phyloP scores from a whole-genome alignment of 1,140 invertebrate genomes.

The Drosophila yakuba region DNA sequence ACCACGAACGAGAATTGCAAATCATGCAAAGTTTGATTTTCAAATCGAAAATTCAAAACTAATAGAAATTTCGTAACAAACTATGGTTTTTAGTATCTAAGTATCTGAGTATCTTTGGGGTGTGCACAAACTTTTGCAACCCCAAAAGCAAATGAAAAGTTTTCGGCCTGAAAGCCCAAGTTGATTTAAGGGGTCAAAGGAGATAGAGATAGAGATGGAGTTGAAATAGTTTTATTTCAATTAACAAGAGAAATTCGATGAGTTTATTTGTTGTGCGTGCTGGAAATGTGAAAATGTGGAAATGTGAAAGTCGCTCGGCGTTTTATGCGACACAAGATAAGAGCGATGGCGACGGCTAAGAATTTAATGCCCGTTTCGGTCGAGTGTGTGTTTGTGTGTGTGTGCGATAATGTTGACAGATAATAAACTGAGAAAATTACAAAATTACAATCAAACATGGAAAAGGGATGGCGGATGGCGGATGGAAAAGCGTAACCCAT shows the following conservation, averaged over 20 bases:
- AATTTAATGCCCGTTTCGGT: constrained; percentile 62
- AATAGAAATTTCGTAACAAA: background rate
- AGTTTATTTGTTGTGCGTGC: constrained; percentile 74
- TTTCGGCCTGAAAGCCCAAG: background rate
- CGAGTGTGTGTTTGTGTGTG: constrained; percentile 65
- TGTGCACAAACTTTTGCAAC: background rate
- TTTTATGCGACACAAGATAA: constrained; percentile 82
- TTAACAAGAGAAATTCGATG: constrained; percentile 83
- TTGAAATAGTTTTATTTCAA: constrained; percentile 82
- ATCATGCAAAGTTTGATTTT: background rate
- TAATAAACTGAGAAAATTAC: constrained; percentile 82
- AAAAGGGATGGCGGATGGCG: no score
- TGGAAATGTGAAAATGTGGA: constrained; percentile 14
- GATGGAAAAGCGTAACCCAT: constrained; percentile 19
- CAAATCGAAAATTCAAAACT: no score
- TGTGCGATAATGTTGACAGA: constrained; percentile 82
- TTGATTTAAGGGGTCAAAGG: background rate
- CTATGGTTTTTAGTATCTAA: background rate
- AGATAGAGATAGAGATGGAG: background rate
- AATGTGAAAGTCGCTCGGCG: constrained; percentile 38
- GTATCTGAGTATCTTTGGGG: background rate
- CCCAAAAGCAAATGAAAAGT: constrained; percentile 24
- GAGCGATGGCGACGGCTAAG: constrained; percentile 71
- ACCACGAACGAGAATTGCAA: background rate
- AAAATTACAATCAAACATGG: constrained; percentile 74